These are phyloP conservation scores for Sciurus niger DNA, from an alignment of 2,113 vertebrate species.

Conservation along the genomic window DNA sequence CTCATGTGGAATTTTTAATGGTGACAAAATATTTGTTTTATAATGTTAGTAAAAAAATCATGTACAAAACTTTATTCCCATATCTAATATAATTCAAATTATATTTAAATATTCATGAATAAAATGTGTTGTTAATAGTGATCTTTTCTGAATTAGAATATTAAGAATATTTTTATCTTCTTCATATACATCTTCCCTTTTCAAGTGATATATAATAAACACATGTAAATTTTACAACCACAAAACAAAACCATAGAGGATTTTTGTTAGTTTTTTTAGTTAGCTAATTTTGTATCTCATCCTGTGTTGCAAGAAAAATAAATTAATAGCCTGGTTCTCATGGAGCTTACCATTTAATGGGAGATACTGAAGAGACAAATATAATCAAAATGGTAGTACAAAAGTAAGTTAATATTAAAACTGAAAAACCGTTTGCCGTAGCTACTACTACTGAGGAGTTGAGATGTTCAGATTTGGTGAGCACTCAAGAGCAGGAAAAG, in stretches of 20 bases:
- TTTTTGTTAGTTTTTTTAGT: background rate
- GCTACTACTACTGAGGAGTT: background rate
- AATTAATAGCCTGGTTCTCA: constrained; percentile 5
- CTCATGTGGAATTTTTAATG: background rate
- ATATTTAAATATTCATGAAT: constrained; percentile 61
- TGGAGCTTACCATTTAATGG: background rate
- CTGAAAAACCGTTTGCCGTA: background rate
- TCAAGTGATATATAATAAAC: constrained; percentile 2
- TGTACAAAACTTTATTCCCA: background rate
- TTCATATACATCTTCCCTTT: constrained; percentile 11
- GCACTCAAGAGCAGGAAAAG: background rate
- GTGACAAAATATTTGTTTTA: constrained; percentile 58
- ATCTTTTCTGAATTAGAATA: constrained; percentile 24
- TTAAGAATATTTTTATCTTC: constrained; percentile 35
- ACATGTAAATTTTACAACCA: constrained; percentile 38
- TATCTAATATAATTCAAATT: constrained; percentile 54
- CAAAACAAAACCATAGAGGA: background rate
- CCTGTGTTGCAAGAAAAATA: background rate
- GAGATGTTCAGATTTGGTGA: background rate
- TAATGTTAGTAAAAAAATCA: constrained; percentile 27
- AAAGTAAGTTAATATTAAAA: background rate
- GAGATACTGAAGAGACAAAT: background rate
- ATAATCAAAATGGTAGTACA: background rate
- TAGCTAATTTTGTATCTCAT: background rate
- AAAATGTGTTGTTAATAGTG: constrained; percentile 4